Percentiles rank a stretch among this genome's conserved stretches.
Evolutionary conservation across 2,113 vertebrate species (phyloP).

Genomic region (Callipepla californica): DNA sequence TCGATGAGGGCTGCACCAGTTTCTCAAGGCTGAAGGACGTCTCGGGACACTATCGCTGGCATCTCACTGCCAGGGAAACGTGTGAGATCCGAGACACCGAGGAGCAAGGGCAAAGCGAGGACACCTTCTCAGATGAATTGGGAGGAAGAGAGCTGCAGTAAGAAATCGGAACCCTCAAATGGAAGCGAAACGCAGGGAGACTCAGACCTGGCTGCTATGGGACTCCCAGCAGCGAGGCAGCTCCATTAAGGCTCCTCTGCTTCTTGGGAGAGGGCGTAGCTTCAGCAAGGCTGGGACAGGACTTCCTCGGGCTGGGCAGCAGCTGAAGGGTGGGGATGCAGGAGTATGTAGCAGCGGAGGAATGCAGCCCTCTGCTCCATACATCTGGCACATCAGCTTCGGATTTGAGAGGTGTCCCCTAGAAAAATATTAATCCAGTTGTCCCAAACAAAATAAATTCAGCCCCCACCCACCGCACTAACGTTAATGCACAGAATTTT

Average conservation of each 20-base stretch:
- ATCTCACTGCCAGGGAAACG: conserved; percentile 1
- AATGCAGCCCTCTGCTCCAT: conserved; percentile 25
- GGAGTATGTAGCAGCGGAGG: neutral
- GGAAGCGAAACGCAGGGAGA: neutral
- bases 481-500: neutral
- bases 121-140: neutral
- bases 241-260: neutral
- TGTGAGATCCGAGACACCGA: neutral
- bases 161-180: neutral
- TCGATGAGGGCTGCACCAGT: neutral
- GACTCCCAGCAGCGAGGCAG: neutral
- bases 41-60: neutral
- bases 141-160: neutral
- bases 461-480: neutral
- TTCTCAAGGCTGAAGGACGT: neutral
- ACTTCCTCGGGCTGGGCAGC: neutral
- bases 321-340: conserved; percentile 56
- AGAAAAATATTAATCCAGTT: neutral
- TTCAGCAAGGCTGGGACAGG: neutral
- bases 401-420: neutral
- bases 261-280: neutral
- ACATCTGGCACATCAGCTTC: neutral
- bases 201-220: neutral
- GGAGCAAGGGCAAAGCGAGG: neutral
- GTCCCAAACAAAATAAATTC: neutral